These are phyloP conservation scores for Drosophila suzukii DNA, from an alignment of 1,140 invertebrate genomes.

Conservation along the genomic window DNA sequence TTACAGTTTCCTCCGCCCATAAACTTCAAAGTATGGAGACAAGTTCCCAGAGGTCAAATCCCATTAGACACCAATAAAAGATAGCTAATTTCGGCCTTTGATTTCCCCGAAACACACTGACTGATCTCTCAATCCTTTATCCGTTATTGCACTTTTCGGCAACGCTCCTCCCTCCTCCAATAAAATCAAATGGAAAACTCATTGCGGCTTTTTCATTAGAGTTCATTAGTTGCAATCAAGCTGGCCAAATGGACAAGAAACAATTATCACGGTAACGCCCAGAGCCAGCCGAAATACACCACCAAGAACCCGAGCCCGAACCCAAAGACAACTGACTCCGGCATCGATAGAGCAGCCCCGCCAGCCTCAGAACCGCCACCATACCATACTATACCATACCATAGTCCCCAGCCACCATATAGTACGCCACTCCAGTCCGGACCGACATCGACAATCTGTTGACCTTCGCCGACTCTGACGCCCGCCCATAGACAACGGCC, in stretches of 20 bases:
- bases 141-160: not conserved
- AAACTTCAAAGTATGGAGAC: not conserved
- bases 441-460: slow-evolving; percentile 75
- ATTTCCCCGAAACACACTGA: not conserved
- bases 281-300: slow-evolving; percentile 39
- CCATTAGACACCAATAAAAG: slow-evolving; percentile 12
- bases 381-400: too few species aligned
- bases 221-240: slow-evolving; percentile 81
- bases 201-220: slow-evolving; percentile 70
- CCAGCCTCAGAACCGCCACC: not conserved
- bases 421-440: slow-evolving; percentile 22
- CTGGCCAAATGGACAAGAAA: slow-evolving; percentile 77
- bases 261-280: slow-evolving; percentile 78
- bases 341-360: slow-evolving; percentile 24
- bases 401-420: slow-evolving; percentile 2
- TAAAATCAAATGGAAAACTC: slow-evolving; percentile 44
- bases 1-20: not conserved
- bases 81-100: not conserved
- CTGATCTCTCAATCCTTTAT: slow-evolving; percentile 20
- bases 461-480: slow-evolving; percentile 79
- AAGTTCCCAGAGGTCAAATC: not conserved
- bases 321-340: slow-evolving; percentile 19
- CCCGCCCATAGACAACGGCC: slow-evolving; percentile 68
- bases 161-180: not conserved
- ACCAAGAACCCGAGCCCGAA: slow-evolving; percentile 7